phyloP scores from a whole-genome alignment of 2,888 invertebrate species.

The Homarus gammarus region DNA sequence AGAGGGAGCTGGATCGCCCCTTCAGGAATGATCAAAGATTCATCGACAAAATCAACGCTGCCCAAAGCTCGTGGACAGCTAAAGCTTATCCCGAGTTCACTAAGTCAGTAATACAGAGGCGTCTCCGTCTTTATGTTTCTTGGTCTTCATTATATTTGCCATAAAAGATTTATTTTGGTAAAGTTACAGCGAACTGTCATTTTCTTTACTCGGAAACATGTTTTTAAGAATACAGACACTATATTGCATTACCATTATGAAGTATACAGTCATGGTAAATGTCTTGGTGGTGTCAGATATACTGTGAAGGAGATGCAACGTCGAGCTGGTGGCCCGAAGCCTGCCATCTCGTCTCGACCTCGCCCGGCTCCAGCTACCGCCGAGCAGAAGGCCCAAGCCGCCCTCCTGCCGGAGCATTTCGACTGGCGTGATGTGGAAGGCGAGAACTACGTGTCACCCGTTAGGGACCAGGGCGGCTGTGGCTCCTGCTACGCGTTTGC shows the following conservation, averaged over 20 bases:
- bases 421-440: slow-evolving; percentile 79
- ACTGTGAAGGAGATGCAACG: slow-evolving; percentile 78
- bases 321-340: slow-evolving; percentile 79
- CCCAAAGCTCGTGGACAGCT: slow-evolving; percentile 61
- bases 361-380: slow-evolving; percentile 63
- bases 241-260: too few species aligned
- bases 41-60: slow-evolving; percentile 54
- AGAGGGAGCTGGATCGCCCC: neutral
- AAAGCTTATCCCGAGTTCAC: slow-evolving; percentile 58
- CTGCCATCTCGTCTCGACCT: slow-evolving; percentile 46
- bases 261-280: too few species aligned
- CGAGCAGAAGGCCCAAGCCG: slow-evolving; percentile 66
- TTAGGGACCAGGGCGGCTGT: slow-evolving; percentile 78
- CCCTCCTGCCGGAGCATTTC: slow-evolving; percentile 77
- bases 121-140: neutral
- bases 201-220: too few species aligned
- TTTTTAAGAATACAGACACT: too few species aligned
- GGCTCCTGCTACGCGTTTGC: slow-evolving; percentile 81
- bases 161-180: too few species aligned
- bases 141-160: too few species aligned
- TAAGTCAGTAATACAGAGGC: slow-evolving; percentile 36
- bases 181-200: too few species aligned
- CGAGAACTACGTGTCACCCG: slow-evolving; percentile 77
- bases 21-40: slow-evolving; percentile 51
- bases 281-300: slow-evolving; percentile 75